phyloP scores from a whole-genome alignment of 2,888 invertebrate species.

The Clostera curtula region DNA sequence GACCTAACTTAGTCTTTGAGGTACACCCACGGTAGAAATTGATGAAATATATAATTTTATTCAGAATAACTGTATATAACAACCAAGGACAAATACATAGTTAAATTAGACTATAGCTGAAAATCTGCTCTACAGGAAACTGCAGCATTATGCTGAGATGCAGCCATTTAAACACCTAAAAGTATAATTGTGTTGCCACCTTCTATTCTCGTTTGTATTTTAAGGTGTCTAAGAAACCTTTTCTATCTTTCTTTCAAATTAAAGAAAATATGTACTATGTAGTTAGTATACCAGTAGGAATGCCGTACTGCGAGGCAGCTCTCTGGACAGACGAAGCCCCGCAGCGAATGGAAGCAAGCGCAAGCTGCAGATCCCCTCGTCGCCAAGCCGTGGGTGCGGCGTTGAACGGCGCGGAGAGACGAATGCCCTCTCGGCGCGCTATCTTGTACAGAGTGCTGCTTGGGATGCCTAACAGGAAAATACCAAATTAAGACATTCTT shows the following conservation, averaged over 20 bases:
- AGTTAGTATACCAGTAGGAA: conserved; percentile 79
- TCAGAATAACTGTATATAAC: too few species aligned
- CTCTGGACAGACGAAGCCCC: conserved; percentile 90
- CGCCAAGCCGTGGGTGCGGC: conserved; percentile 93
- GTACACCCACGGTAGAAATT: conserved; percentile 1
- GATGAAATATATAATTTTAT: too few species aligned
- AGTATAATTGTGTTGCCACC: too few species aligned
- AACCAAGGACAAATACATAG: too few species aligned
- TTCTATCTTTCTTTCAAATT: too few species aligned
- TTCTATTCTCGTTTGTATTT: too few species aligned
- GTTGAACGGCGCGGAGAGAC: conserved; percentile 92
- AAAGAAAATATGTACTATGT: too few species aligned
- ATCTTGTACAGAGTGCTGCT: conserved; percentile 95
- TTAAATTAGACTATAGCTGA: too few species aligned
- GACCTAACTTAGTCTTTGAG: background rate
- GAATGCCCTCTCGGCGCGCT: conserved; percentile 90
- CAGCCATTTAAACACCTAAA: too few species aligned
- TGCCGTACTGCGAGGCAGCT: conserved; percentile 89
- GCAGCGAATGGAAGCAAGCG: conserved; percentile 86
- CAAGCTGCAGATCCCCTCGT: conserved; percentile 87
- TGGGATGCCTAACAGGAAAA: conserved; percentile 78
- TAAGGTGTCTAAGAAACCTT: too few species aligned
- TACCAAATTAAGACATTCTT: background rate
- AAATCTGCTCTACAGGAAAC: too few species aligned
- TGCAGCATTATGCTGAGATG: too few species aligned